Percentiles rank a stretch among this genome's conserved stretches.
These are phyloP conservation scores for Aplocera efformata DNA, from an alignment of 2,888 invertebrate genomes.

Conservation along the genomic window DNA sequence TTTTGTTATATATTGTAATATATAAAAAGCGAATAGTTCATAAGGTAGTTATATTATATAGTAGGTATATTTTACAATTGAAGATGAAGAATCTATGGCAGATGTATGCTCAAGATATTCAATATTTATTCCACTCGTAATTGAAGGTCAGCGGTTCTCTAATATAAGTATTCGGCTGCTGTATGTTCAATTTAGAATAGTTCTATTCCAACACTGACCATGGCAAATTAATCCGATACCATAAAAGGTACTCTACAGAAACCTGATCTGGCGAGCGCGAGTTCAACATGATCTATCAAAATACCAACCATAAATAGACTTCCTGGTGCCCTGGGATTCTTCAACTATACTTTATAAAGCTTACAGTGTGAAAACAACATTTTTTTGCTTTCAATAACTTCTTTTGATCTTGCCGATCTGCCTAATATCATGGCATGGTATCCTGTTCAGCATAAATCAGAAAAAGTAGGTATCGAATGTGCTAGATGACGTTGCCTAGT, in stretches of 20 bases:
- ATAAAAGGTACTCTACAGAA: conserved; percentile 66
- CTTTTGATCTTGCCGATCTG: conserved; percentile 15
- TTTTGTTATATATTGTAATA: no score
- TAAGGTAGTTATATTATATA: no score
- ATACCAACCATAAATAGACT: conserved; percentile 71
- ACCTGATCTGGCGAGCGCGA: conserved; percentile 67
- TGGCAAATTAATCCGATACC: conserved; percentile 68
- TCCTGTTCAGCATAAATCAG: conserved; percentile 18
- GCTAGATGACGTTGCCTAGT: conserved; percentile 27
- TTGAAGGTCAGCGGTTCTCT: conserved; percentile 9
- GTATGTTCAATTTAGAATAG: conserved; percentile 25
- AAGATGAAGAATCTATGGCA: no score
- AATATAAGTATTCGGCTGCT: conserved; percentile 10
- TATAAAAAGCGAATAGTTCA: no score
- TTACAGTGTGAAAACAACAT: conserved; percentile 25
- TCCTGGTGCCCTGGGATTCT: conserved; percentile 60
- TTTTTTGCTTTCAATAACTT: conserved; percentile 19
- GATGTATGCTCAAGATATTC: background rate
- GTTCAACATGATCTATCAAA: conserved; percentile 70
- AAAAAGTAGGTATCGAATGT: conserved; percentile 15
- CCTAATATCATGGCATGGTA: conserved; percentile 1
- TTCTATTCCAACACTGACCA: conserved; percentile 46
- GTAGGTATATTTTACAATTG: no score
- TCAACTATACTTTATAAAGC: conserved; percentile 35
- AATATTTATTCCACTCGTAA: background rate